Evolutionary conservation across 2,888 invertebrate species (phyloP).

Genomic region (Dendrolimus houi): DNA sequence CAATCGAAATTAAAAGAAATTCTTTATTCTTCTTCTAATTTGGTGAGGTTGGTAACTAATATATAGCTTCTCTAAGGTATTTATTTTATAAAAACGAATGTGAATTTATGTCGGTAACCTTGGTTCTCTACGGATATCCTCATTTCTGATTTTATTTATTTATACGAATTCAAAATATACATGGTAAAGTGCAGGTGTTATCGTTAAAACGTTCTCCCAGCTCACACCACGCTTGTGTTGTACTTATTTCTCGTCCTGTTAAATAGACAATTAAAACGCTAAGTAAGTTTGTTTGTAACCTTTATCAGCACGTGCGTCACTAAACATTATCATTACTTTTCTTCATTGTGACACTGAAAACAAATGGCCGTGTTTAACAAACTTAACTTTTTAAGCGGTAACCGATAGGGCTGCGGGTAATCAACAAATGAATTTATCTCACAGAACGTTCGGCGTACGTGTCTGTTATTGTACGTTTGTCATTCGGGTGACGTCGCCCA

Average conservation of each 20-base stretch:
- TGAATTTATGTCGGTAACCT: no score
- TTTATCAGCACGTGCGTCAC: conserved; percentile 9
- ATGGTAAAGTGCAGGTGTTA: no score
- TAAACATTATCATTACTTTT: conserved; percentile 10
- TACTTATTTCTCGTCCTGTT: background rate
- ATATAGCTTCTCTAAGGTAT: no score
- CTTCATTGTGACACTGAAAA: conserved; percentile 25
- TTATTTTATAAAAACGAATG: no score
- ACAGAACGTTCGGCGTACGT: conserved; percentile 18
- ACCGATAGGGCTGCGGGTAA: conserved; percentile 12
- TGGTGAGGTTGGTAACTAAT: no score
- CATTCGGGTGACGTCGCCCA: conserved; percentile 47
- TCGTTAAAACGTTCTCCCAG: background rate
- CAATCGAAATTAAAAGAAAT: no score
- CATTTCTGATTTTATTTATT: no score
- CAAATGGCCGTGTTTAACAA: conserved; percentile 21
- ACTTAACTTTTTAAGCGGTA: conserved; percentile 16
- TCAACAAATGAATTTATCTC: conserved; percentile 43
- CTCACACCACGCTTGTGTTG: background rate
- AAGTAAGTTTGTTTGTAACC: conserved; percentile 5
- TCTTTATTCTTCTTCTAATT: no score
- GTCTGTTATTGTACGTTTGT: conserved; percentile 39
- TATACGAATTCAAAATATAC: no score
- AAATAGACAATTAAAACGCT: conserved; percentile 5
- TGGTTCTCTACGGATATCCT: no score